Evolutionary conservation across 2,797 vertebrate genomes (phyloP), one percentile per base, ranked within the genome.

Genomic region (Taenioides sp.): DNA sequence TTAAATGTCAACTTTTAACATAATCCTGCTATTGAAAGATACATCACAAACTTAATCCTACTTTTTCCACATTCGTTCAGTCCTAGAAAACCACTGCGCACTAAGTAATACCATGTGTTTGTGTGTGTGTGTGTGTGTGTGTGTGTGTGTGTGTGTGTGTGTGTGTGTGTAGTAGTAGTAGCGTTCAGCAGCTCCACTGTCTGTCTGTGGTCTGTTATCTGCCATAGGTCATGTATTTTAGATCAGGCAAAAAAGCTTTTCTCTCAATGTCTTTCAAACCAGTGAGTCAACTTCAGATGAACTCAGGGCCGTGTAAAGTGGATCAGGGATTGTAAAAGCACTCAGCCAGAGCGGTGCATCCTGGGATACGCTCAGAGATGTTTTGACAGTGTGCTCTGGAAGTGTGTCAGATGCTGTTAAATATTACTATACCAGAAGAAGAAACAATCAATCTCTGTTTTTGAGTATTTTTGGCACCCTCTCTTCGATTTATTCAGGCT

Each of bases 261-360:
- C 25, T 11, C 23, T 3, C 20, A 72, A 37, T 74, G 7, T 31
- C 67, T 49, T 65, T 28, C 58, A 75, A 74, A 76, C 60, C 34
- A 60, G 28, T 4, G 67, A 62, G n/a, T 65, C 67, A 78, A 71
- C 79, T 72, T 59, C 0, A 18, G 2, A n/a, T 75, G 78, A 79
- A 69, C 77, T 67, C 43, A 20, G 20, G 65, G 66, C 4, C 49
- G 28, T 27, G 59, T 1, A 10, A 62, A 50, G 62, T 54, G 76
- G 80, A 83, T 84, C 74, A 68, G 16, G 10, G 23, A 17, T 40
- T 5, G 68, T 52, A 25, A 61, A 70, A 34, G 62, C 55, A 22
- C 20, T n/a, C 52, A 50, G 77, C 75, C 52, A 47, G 22, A 31
- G 16, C 65, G 17, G 61, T 74, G 59, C 75, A 72, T 40, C 71